Evolutionary conservation across 2,888 invertebrate genomes (phyloP), one percentile per base, ranked within the genome.

Genomic region (Sipunculus nudus): DNA sequence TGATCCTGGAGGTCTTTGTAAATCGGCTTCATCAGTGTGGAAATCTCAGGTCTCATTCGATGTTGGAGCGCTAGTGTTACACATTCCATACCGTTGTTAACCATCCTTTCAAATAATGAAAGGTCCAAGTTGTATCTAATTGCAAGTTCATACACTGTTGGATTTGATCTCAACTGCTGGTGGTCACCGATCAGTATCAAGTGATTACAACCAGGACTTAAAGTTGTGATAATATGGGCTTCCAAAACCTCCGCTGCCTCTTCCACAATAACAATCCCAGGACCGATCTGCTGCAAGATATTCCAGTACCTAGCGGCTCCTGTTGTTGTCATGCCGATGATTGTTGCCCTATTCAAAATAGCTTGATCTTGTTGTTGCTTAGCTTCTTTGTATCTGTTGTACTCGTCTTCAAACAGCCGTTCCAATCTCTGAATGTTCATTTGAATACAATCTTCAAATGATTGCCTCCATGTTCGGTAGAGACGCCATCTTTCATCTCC

Each of bases 181-280:
- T 94, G 93, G 80, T 94, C 93, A 47, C 81, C 94, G 65, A 94
- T 92, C 21, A 94, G 86, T 74, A 94, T 91, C 0, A 93, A 86
- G 79, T 94, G 94, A 78, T 93, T 85, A 66, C 92, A 91, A 48
- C 87, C 81, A 29, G 86, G 81, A 0, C 91, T 90, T 19, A 94
- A 83, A 0, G 92, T 89, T 0, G 91, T 89, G 0, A 93, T 85
- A 19, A 93, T 88, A 77, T 94, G 94, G 0, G 91, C 87, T 78
- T 95, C 94, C 38, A 93, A 81, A 0, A 94, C 91, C 85, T 94
- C 93, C 0, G 93, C 94, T 0, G 94, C 94, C 84, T 94, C 94
- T 81, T 94, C 94, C 0, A 94, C 90, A 21, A 87, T 78, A 2
- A 86, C 77, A 43, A 85, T 79, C 21, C 68, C 69, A 16, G 83